A percentile compares a stretch with the other conserved stretches of the same genome.
phyloP scores from a whole-genome alignment of 2,888 invertebrate genomes.

The Carpatolechia fugitivella region DNA sequence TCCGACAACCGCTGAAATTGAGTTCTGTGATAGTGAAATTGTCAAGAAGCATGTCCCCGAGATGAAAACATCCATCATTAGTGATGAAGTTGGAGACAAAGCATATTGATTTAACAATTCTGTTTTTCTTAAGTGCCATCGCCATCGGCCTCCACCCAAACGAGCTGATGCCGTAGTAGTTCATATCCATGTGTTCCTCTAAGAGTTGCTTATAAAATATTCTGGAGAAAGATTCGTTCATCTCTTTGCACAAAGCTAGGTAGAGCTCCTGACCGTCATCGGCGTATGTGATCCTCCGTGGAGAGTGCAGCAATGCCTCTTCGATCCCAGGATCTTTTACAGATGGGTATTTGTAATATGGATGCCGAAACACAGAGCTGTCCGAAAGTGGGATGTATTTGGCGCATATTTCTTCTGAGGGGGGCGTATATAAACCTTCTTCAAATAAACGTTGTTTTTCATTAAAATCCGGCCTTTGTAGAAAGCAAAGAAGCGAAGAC shows the following conservation, averaged over 20 bases:
- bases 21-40: slow-evolving; percentile 34
- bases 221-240: slow-evolving; percentile 33
- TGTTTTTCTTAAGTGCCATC: slow-evolving; percentile 31
- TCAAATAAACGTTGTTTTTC: slow-evolving; percentile 24
- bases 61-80: slow-evolving; percentile 39
- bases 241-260: slow-evolving; percentile 38
- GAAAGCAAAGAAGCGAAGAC: slow-evolving; percentile 30
- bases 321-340: slow-evolving; percentile 42
- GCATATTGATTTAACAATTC: slow-evolving; percentile 32
- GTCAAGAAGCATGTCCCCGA: slow-evolving; percentile 35
- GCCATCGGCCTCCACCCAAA: slow-evolving; percentile 30
- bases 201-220: slow-evolving; percentile 38
- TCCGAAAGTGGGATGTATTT: slow-evolving; percentile 34
- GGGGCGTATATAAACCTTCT: slow-evolving; percentile 30
- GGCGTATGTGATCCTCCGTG: neutral
- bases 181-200: slow-evolving; percentile 35
- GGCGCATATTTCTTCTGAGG: slow-evolving; percentile 34
- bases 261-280: slow-evolving; percentile 37
- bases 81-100: slow-evolving; percentile 40
- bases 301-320: slow-evolving; percentile 36
- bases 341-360: slow-evolving; percentile 37
- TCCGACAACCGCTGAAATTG: slow-evolving; percentile 37
- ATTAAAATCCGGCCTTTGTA: slow-evolving; percentile 23
- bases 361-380: slow-evolving; percentile 32
- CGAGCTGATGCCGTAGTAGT: slow-evolving; percentile 37